phyloP scores from a whole-genome alignment of 1,140 invertebrate species.

The Drosophila tropicalis region DNA sequence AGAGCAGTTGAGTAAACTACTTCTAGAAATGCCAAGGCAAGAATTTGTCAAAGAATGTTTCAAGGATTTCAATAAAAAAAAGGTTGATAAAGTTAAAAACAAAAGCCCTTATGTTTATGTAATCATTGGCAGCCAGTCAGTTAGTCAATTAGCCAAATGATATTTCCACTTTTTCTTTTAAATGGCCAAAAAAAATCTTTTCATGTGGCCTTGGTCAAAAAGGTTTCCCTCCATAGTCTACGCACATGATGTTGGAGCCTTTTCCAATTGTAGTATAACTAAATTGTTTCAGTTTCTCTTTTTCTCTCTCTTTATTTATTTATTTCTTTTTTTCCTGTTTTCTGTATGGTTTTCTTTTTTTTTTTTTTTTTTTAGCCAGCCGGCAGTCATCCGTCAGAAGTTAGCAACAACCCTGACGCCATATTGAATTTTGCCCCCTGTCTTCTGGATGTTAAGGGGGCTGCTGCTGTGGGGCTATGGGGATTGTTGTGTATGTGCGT shows the following conservation, averaged over 20 bases:
- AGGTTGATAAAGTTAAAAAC: no score
- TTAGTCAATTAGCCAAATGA: no score
- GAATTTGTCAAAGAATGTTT: no score
- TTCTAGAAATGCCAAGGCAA: no score
- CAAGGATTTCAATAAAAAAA: no score
- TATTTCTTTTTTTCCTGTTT: constrained; percentile 10
- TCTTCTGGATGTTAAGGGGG: not conserved
- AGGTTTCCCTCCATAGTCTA: constrained; percentile 10
- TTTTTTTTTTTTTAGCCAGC: constrained; percentile 14
- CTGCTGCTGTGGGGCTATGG: not conserved
- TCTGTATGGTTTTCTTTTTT: constrained; percentile 28
- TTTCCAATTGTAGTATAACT: not conserved
- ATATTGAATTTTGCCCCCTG: constrained; percentile 68
- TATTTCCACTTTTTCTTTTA: no score
- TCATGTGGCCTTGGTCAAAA: not conserved
- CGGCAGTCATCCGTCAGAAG: constrained; percentile 75
- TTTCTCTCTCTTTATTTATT: constrained; percentile 15
- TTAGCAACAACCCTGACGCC: constrained; percentile 66
- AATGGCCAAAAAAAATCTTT: no score
- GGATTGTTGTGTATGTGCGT: constrained; percentile 1
- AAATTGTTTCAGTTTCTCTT: not conserved
- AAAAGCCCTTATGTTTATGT: no score
- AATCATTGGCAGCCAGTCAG: no score
- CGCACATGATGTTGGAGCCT: constrained; percentile 4
- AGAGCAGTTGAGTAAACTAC: no score